A percentile compares a stretch with the other conserved stretches of the same genome.
phyloP scores from a whole-genome alignment of 2,797 vertebrate species.

The Myotis planiceps region DNA sequence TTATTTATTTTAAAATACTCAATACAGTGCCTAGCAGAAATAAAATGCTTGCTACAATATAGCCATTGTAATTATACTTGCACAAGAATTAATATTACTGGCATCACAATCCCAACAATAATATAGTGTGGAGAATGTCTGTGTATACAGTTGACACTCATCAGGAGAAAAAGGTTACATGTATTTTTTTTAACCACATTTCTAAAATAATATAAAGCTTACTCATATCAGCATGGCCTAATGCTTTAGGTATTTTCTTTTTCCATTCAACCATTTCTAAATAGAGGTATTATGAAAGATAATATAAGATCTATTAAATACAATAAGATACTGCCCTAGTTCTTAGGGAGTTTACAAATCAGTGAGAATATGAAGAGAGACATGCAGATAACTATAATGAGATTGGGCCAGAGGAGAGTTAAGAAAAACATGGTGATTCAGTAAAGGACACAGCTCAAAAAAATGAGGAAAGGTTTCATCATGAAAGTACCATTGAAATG shows the following conservation, averaged over 20 bases:
- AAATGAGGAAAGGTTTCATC: not conserved
- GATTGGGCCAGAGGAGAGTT: not conserved
- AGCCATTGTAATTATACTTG: not conserved
- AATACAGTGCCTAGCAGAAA: conserved; percentile 7
- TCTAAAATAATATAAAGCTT: conserved; percentile 9
- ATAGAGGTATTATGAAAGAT: not conserved
- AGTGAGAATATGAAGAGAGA: not conserved
- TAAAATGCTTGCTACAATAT: not conserved
- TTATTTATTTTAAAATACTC: conserved; percentile 49
- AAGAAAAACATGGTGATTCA: not conserved
- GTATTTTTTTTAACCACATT: not conserved
- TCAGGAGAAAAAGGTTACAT: not conserved
- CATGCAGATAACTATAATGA: not conserved
- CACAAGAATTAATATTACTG: not conserved
- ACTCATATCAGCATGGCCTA: not conserved
- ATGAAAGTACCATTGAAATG: not conserved
- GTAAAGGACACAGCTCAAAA: not conserved
- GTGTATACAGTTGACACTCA: not conserved
- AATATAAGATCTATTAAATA: not conserved
- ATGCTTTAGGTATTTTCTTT: not conserved
- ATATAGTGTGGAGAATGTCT: not conserved
- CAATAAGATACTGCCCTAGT: not conserved
- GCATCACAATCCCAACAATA: not conserved
- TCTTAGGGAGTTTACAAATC: not conserved
- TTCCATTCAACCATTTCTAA: not conserved